Evolutionary conservation across 2,797 vertebrate genomes (phyloP).

Genomic region (Simalia tracyae): DNA sequence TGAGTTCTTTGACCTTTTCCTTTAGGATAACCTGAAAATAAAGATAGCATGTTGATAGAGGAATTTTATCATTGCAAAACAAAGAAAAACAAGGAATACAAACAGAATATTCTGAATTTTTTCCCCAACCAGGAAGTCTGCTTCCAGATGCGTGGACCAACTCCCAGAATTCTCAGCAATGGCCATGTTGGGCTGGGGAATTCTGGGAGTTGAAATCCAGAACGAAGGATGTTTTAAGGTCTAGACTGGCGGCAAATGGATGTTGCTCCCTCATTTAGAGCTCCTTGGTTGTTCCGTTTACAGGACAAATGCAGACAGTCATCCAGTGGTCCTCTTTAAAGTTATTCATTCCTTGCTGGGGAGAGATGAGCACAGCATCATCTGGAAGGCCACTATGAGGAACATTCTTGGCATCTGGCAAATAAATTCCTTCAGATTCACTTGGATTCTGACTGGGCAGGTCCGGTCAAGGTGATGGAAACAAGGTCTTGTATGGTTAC

Average conservation of each 20-base stretch:
- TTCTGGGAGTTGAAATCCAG: background rate
- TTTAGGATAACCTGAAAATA: constrained; percentile 94
- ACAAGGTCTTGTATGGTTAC: no score
- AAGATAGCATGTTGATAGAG: background rate
- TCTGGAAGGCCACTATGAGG: background rate
- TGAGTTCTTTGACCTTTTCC: constrained; percentile 98
- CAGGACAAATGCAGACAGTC: background rate
- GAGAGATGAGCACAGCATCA: background rate
- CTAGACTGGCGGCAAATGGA: background rate
- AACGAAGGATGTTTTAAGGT: background rate
- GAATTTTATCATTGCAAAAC: background rate
- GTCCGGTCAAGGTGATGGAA: no score
- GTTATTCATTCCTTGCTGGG: background rate
- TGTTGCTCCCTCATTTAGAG: background rate
- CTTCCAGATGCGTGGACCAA: background rate
- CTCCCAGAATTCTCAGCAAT: background rate
- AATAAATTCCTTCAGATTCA: no score
- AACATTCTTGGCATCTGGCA: no score
- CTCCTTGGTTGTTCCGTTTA: background rate
- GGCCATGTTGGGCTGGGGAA: background rate
- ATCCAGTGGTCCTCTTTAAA: background rate
- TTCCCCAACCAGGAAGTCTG: background rate
- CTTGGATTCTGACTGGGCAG: no score
- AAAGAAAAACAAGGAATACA: background rate
- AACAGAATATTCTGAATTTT: background rate